phyloP scores from a whole-genome alignment of 2,113 vertebrate genomes.

The Okapia johnstoni region DNA sequence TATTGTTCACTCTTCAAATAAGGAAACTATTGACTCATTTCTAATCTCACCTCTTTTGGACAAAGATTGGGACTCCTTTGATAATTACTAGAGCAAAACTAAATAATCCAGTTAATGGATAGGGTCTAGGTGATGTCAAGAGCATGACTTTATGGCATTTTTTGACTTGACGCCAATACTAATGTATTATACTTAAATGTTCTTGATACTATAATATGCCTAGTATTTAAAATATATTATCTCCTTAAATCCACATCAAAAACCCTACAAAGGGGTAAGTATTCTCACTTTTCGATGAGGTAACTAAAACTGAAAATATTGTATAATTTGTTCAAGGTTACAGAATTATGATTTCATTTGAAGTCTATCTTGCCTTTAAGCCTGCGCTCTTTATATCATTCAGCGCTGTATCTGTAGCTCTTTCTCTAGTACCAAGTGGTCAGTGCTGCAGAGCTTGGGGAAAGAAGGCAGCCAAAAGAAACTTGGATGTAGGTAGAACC shows the following conservation, averaged over 20 bases:
- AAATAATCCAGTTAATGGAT: not conserved
- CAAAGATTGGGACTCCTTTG: conserved; percentile 49
- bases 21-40: conserved; percentile 31
- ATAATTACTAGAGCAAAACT: not conserved
- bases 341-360: not conserved
- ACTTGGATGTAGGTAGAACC: not conserved
- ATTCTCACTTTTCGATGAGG: conserved; percentile 38
- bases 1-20: conserved; percentile 39
- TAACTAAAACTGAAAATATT: conserved; percentile 21
- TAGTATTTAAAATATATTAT: conserved; percentile 20
- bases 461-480: not conserved
- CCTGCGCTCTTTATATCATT: not conserved
- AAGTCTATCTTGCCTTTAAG: not conserved
- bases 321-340: not conserved
- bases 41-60: conserved; percentile 46
- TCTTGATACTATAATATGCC: not conserved
- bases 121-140: not conserved
- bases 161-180: not conserved
- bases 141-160: not conserved
- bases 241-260: conserved; percentile 4
- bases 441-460: not conserved
- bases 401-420: not conserved
- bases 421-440: not conserved
- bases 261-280: not conserved
- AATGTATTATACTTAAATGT: not conserved